Evolutionary conservation across 2,888 invertebrate species (phyloP).

Genomic region (Pyralis farinalis): DNA sequence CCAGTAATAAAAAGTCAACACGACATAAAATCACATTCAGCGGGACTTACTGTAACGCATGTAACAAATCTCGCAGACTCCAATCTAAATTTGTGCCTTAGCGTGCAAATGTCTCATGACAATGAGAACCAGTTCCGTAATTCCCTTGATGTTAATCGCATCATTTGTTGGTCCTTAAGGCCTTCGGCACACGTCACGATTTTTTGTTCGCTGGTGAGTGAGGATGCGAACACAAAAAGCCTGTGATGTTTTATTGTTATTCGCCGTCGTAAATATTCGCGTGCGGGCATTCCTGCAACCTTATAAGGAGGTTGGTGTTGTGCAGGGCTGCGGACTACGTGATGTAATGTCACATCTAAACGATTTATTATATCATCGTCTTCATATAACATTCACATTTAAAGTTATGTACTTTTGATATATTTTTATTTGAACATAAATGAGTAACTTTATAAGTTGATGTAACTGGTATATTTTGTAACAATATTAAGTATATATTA

Average conservation of each 20-base stretch:
- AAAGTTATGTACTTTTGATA: no score
- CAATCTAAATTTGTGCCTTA: conserved; percentile 4
- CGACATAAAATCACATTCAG: no score
- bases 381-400: no score
- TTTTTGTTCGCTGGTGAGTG: conserved; percentile 1
- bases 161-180: conserved; percentile 11
- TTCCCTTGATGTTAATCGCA: conserved; percentile 17
- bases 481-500: no score
- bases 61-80: conserved; percentile 1
- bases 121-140: conserved; percentile 1
- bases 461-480: no score
- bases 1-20: no score
- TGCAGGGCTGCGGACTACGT: conserved; percentile 13
- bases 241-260: conserved; percentile 48
- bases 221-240: conserved; percentile 21
- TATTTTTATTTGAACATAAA: no score
- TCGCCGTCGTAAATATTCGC: conserved; percentile 33
- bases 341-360: neutral
- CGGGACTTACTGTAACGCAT: conserved; percentile 4
- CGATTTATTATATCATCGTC: neutral
- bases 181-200: conserved; percentile 3
- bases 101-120: conserved; percentile 14
- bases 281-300: conserved; percentile 20
- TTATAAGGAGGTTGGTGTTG: neutral
- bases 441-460: no score